Evolutionary conservation across 1,140 invertebrate genomes (phyloP).

Genomic region (Ostrea denselamellosa): DNA sequence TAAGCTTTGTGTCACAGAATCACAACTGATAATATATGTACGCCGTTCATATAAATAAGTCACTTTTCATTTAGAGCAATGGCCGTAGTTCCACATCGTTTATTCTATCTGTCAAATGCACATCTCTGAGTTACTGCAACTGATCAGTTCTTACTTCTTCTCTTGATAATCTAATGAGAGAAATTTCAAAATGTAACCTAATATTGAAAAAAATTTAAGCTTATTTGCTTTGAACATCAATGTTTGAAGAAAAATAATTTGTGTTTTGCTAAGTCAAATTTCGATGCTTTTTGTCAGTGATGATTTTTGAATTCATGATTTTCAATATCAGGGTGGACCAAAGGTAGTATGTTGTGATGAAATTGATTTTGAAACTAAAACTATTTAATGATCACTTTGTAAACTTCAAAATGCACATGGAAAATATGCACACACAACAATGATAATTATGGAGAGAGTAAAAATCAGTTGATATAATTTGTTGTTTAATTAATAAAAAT

Average conservation of each 20-base stretch:
- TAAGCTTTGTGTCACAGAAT: neutral
- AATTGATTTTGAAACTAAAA: constrained; percentile 24
- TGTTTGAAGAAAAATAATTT: neutral
- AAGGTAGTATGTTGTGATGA: constrained; percentile 27
- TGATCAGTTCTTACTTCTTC: neutral
- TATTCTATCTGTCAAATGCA: neutral
- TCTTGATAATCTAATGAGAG: neutral
- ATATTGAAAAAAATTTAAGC: too few relatives aligned
- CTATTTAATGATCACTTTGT: neutral
- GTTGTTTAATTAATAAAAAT: too few relatives aligned
- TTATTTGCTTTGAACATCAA: neutral
- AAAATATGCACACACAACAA: neutral
- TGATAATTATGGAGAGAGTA: too few relatives aligned
- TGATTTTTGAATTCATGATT: neutral
- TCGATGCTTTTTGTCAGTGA: neutral
- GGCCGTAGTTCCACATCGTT: neutral
- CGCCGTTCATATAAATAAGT: too few relatives aligned
- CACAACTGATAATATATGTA: too few relatives aligned
- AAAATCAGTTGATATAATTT: too few relatives aligned
- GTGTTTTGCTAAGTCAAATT: neutral
- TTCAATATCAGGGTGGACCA: constrained; percentile 24
- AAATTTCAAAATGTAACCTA: neutral
- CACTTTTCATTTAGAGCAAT: too few relatives aligned
- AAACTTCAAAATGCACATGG: neutral
- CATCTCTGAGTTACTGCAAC: neutral